Evolutionary conservation across 2,888 invertebrate genomes (phyloP).

Genomic region (Tanypteryx hageni): DNA sequence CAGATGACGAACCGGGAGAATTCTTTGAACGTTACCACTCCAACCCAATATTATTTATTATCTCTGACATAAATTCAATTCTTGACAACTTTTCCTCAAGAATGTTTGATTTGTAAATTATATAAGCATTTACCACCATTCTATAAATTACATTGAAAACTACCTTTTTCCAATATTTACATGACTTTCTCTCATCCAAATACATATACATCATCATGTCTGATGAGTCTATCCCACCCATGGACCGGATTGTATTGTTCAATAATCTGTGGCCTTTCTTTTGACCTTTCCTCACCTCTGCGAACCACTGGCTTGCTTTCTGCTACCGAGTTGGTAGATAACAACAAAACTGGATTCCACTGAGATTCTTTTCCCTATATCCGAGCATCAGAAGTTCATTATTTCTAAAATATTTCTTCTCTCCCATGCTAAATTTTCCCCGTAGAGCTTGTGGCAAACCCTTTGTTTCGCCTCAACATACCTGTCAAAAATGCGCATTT

Average conservation of each 20-base stretch:
- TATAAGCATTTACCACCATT: slow-evolving; percentile 68
- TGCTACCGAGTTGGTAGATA: slow-evolving; percentile 68
- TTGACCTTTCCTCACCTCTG: not conserved
- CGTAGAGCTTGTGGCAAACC: slow-evolving; percentile 68
- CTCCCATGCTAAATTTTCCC: slow-evolving; percentile 67
- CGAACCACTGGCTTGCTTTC: slow-evolving; percentile 67
- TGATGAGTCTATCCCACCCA: too few species aligned
- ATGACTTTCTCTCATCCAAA: not conserved
- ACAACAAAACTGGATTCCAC: slow-evolving; percentile 69
- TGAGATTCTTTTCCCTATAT: slow-evolving; percentile 69
- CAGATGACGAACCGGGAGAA: too few species aligned
- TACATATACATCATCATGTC: not conserved
- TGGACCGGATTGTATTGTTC: not conserved
- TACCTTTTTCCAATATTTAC: not conserved
- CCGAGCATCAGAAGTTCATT: too few species aligned
- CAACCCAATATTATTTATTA: slow-evolving; percentile 68
- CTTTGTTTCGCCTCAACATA: slow-evolving; percentile 69
- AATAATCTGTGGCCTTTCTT: not conserved
- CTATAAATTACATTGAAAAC: not conserved
- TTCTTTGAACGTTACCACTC: slow-evolving; percentile 68
- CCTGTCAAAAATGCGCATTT: slow-evolving; percentile 68
- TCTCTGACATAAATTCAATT: slow-evolving; percentile 70
- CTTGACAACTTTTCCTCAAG: slow-evolving; percentile 68
- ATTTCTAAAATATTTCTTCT: slow-evolving; percentile 69
- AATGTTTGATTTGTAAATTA: slow-evolving; percentile 69